Base-by-base conservation (phyloP, 35 echinoderm and acorn worm genomes). In the Diadema setosum region DNA sequence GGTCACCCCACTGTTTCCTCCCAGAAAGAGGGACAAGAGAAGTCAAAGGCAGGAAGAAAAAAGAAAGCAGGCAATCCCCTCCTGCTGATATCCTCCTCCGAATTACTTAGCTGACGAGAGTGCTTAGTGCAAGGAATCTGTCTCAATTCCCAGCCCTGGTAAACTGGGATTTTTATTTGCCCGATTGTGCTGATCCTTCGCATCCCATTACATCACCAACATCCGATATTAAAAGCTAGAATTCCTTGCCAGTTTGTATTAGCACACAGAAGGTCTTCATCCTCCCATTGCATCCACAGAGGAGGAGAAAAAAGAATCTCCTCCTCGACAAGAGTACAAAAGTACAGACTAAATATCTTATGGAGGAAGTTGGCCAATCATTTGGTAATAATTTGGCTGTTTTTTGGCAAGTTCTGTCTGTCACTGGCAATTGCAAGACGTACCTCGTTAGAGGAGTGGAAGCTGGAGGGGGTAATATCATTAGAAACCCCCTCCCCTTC, bases 161-260 rank as follows among this genome's bases (percentile, higher is more conserved):
- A 67, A 67, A 67, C 37, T 67, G 63, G 63, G 37, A n/a, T n/a
- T 67, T 67, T 67, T 67, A 67, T 67, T 67, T 67, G 63, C 27
- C 37, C 30, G 63, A 67, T 67, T 67, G 30, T 67, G 63, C 27
- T 32, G 63, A 67, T 67, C 63, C 63, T 67, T 67, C 63, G 29
- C 25, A 33, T 67, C 63, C 63, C 63, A 67, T 67, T 67, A 67
- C 63, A 5, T 67, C 63, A 67, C 27, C 11, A n/a, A n/a, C n/a
- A n/a, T n/a, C n/a, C n/a, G n/a, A n/a, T 67, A 67, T 67, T 67
- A 67, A 67, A 67, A 67, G 27, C 63, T 67, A 33, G 63, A 34
- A 30, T 34, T 67, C 63, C 27, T 33, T 67, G 63, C 63, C 63
- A 67, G 63, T 67, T 67, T 67, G 63, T 33, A 67, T 67, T 67